Percentiles rank a stretch among this genome's conserved stretches.
Evolutionary conservation across 2,113 vertebrate genomes (phyloP).

Genomic region (Thalassoma bifasciatum): DNA sequence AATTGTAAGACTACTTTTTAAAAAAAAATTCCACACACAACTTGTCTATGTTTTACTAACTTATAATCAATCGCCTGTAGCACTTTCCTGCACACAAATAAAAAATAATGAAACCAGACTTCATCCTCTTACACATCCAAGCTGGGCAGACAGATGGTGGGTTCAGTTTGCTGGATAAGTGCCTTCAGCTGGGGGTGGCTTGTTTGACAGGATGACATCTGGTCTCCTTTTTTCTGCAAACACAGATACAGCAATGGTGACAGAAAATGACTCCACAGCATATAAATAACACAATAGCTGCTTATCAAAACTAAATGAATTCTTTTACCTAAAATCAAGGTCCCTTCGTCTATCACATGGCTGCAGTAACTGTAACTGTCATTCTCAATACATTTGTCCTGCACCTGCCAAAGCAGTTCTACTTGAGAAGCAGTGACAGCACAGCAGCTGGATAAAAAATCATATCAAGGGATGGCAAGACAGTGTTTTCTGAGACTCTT

Average conservation of each 20-base stretch:
- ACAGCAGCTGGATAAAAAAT: conserved; percentile 11
- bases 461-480: neutral
- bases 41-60: neutral
- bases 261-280: conserved; percentile 21
- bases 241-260: conserved; percentile 15
- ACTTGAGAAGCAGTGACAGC: conserved; percentile 8
- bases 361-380: conserved; percentile 5
- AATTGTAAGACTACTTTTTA: neutral
- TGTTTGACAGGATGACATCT: conserved; percentile 22
- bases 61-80: neutral
- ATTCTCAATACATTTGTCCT: neutral
- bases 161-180: neutral
- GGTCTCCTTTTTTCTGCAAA: conserved; percentile 26
- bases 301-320: conserved; percentile 46
- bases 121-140: conserved; percentile 28
- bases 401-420: neutral
- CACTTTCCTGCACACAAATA: neutral
- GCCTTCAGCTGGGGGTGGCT: conserved; percentile 20
- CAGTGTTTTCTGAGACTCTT: too few species aligned
- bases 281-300: conserved; percentile 9
- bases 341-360: neutral
- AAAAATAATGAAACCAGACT: neutral
- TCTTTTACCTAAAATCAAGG: neutral
- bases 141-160: conserved; percentile 28
- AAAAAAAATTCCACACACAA: neutral